Conservation (phyloP, 1,140 invertebrate species). For the Drosophila tsacasi region DNA sequence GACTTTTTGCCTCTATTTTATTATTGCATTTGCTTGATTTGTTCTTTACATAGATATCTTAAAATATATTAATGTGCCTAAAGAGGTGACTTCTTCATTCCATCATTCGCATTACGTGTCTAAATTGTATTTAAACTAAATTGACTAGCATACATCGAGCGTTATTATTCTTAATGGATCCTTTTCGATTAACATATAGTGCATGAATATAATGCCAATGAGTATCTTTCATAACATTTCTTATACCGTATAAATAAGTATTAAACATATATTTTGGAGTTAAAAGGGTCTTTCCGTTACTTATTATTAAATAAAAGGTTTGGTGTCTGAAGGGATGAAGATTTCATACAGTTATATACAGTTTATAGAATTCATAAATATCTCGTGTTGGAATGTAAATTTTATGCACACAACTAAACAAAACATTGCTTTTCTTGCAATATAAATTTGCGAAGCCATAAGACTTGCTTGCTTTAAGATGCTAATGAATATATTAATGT, state of each 20-base stretch:
- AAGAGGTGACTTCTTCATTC: conserved; percentile 11
- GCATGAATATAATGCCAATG: conserved; percentile 7
- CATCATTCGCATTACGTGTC: conserved; percentile 15
- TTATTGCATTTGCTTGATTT: conserved; percentile 50
- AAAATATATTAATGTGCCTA: conserved; percentile 38
- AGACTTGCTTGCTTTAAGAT: not conserved
- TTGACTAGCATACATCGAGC: conserved; percentile 49
- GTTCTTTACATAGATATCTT: conserved; percentile 45
- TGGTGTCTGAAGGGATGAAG: not conserved
- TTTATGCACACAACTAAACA: conserved; percentile 2
- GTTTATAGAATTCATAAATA: not conserved
- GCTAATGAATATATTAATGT: not conserved
- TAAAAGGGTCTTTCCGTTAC: not conserved
- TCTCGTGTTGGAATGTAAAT: not conserved
- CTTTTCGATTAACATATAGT: conserved; percentile 30
- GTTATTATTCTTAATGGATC: conserved; percentile 12
- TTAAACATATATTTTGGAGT: not conserved
- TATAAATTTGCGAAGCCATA: not conserved
- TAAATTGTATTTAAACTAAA: conserved; percentile 51
- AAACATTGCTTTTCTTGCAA: not conserved
- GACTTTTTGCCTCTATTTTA: conserved; percentile 39
- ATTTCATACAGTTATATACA: conserved; percentile 18
- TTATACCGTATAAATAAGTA: not conserved
- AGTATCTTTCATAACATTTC: conserved; percentile 37
- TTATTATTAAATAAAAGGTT: conserved; percentile 22